Conservation (phyloP, 2,888 invertebrate genomes). For the Asteroscopus sphinx region DNA sequence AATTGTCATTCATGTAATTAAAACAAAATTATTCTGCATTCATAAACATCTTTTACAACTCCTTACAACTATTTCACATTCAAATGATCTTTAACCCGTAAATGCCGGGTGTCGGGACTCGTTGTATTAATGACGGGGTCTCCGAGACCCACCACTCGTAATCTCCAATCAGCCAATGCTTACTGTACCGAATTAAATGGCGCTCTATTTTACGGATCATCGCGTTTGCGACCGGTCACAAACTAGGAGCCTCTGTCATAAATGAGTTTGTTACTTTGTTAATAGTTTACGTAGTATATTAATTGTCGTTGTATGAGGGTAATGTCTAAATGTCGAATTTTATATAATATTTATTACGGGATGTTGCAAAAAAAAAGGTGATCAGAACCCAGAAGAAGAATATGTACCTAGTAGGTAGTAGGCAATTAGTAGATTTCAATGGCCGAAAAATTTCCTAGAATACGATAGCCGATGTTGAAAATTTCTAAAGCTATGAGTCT, state of each 20-base stretch:
- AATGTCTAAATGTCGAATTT: too few species aligned
- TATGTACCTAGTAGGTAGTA: too few species aligned
- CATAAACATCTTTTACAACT: not conserved
- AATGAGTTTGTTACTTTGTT: constrained; percentile 12
- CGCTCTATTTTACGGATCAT: constrained; percentile 32
- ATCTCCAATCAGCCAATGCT: constrained; percentile 47
- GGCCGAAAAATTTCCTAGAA: too few species aligned
- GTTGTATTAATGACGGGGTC: constrained; percentile 35
- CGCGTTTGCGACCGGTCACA: constrained; percentile 29
- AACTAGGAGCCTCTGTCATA: constrained; percentile 34
- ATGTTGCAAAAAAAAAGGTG: too few species aligned
- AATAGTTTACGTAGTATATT: not conserved
- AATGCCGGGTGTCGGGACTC: constrained; percentile 17
- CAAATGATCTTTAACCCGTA: constrained; percentile 32
- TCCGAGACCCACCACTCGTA: constrained; percentile 27
- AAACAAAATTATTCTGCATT: too few species aligned
- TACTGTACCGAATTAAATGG: constrained; percentile 49
- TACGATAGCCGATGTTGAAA: too few species aligned
- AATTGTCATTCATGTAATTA: too few species aligned
- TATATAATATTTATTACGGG: too few species aligned
- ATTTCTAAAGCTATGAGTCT: too few species aligned
- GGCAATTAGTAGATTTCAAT: too few species aligned
- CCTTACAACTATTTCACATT: not conserved
- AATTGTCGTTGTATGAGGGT: too few species aligned
- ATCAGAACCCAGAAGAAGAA: too few species aligned